phyloP scores from a whole-genome alignment of 2,797 vertebrate species.

The Molossus alvarezi region DNA sequence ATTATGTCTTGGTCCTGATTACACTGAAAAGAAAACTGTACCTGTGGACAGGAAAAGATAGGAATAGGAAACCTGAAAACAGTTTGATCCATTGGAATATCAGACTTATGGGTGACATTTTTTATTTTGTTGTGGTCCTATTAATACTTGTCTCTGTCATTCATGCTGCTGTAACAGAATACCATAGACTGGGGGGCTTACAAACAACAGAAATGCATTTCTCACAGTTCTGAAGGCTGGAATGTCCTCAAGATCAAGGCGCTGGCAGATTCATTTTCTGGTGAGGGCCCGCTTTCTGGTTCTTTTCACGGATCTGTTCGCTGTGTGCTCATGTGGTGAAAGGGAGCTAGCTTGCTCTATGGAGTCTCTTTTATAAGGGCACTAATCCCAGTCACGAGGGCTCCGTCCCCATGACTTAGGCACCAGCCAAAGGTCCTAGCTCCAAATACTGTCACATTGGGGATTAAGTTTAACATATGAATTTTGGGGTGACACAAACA shows the following conservation, averaged over 20 bases:
- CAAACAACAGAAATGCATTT: background rate
- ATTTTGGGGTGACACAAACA: background rate
- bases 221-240: background rate
- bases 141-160: background rate
- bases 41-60: background rate
- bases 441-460: background rate
- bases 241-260: background rate
- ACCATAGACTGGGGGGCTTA: background rate
- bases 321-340: background rate
- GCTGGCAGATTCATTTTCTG: background rate
- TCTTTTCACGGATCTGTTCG: background rate
- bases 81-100: background rate
- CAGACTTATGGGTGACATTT: background rate
- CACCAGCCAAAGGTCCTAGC: background rate
- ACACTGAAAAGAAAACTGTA: background rate
- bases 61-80: background rate
- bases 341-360: background rate
- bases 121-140: conserved; percentile 30
- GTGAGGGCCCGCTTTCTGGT: background rate
- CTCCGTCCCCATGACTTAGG: background rate
- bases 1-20: background rate
- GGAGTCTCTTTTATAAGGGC: background rate
- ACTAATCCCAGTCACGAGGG: background rate
- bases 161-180: background rate
- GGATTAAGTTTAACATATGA: background rate